Conservation (phyloP, 2,797 vertebrate species). For the Triplophysa bombifrons region DNA sequence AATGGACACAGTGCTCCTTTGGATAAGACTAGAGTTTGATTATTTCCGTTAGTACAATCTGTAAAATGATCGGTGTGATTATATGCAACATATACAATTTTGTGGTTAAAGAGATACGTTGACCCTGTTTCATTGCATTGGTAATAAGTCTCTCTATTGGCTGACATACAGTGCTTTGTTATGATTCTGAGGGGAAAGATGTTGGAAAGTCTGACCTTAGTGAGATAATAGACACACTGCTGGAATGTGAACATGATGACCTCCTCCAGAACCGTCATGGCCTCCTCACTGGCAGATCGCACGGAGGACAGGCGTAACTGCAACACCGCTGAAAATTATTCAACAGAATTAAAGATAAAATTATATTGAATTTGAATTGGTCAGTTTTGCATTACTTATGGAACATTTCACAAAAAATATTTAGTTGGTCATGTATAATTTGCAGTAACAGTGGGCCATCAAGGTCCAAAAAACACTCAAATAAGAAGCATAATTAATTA, state of each 20-base stretch:
- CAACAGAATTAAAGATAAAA: constrained; percentile 26
- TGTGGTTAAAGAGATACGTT: not conserved
- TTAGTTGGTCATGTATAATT: too few relatives aligned
- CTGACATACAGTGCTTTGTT: not conserved
- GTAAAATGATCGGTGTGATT: constrained; percentile 13
- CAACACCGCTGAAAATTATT: constrained; percentile 60
- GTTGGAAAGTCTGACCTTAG: constrained; percentile 72
- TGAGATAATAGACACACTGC: constrained; percentile 84
- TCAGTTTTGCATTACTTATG: too few relatives aligned
- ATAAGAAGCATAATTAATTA: too few relatives aligned
- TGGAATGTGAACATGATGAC: constrained; percentile 83
- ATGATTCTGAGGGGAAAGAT: not conserved
- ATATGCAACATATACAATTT: not conserved
- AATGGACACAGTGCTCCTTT: constrained; percentile 62
- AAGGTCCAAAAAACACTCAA: too few relatives aligned
- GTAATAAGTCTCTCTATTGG: not conserved
- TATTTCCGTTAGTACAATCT: constrained; percentile 57
- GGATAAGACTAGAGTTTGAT: constrained; percentile 58
- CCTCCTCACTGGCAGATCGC: constrained; percentile 75
- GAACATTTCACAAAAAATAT: too few relatives aligned
- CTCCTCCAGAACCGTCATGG: constrained; percentile 78
- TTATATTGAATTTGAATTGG: too few relatives aligned
- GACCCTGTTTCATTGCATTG: constrained; percentile 10
- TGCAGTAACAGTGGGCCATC: too few relatives aligned
- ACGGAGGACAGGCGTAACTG: constrained; percentile 69